Evolutionary conservation across 2,888 invertebrate species (phyloP), one percentile per base, ranked within the genome.

Genomic region (Agrypnus murinus): DNA sequence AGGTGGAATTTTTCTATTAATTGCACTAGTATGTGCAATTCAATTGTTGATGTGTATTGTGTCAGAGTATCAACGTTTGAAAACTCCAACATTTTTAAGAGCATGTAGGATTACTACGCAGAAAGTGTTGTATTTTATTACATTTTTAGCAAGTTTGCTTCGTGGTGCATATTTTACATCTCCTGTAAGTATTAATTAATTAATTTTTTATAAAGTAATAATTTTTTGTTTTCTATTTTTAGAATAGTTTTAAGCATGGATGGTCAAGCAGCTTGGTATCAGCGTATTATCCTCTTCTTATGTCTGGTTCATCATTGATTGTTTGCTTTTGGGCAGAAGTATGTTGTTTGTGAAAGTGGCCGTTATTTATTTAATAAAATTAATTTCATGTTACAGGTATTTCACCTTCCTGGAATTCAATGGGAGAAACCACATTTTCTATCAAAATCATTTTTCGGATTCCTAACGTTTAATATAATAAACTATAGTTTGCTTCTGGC

Each of bases 281-380:
- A 19, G 95, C 96, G 0, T 97, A 95, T 86, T 97, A 96, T 86
- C 96, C 96, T 0, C 88, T 97, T 48, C 88, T 96, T 68, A 90
- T 96, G 88, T 94, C 95, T 8, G 95, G 96, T 60, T 93, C 95
- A 0, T 96, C 96, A 0, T 88, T 96, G 71, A 93, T 97, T 77
- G 96, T 96, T 75, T 97, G 97, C 86, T 95, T 96, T 84, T 96
- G 96, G 96, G 96, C 96, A 43, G 96, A 97, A 92, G 95, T 94
- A 85, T 89, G 91, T n/a, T n/a, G n/a, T n/a, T n/a, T n/a, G n/a
- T n/a, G n/a, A n/a, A n/a, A n/a, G n/a, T n/a, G n/a, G n/a, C n/a
- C n/a, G n/a, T n/a, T n/a, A n/a, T n/a, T n/a, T n/a, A n/a, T n/a
- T n/a, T n/a, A n/a, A n/a, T n/a, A n/a, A n/a, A n/a, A n/a, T n/a